These are phyloP conservation scores for Leptinotarsa tumamoca DNA, from an alignment of 2,888 invertebrate genomes.

Conservation along the genomic window DNA sequence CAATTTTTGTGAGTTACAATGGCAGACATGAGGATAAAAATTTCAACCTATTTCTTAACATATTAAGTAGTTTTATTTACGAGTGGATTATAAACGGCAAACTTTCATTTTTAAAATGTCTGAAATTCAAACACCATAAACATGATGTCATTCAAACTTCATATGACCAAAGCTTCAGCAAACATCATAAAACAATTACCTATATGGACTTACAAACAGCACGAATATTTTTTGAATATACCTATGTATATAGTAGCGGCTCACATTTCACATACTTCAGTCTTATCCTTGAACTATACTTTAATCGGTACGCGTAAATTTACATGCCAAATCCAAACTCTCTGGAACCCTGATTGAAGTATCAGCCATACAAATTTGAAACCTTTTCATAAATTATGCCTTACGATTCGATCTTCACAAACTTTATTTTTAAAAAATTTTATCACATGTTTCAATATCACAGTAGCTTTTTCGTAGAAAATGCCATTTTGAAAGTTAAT, in stretches of 20 bases:
- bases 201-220: constrained; percentile 8
- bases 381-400: too few species aligned
- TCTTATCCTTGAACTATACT: too few species aligned
- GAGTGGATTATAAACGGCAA: constrained; percentile 1
- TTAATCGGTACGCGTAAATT: too few species aligned
- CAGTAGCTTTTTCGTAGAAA: too few species aligned
- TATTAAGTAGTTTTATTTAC: not conserved
- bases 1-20: too few species aligned
- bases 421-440: too few species aligned
- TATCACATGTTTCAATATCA: too few species aligned
- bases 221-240: not conserved
- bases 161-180: constrained; percentile 11
- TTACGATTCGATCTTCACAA: too few species aligned
- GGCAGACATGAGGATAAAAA: not conserved
- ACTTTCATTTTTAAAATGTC: not conserved
- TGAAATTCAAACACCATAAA: constrained; percentile 6
- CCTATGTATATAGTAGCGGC: not conserved
- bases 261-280: not conserved
- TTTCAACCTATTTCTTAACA: not conserved
- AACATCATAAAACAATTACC: constrained; percentile 11
- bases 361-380: too few species aligned
- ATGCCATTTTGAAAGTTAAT: too few species aligned
- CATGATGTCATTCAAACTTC: constrained; percentile 16
- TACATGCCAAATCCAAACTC: too few species aligned
- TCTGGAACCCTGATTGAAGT: too few species aligned